phyloP scores from a whole-genome alignment of 2,113 vertebrate genomes.

The Hystrix cristata region DNA sequence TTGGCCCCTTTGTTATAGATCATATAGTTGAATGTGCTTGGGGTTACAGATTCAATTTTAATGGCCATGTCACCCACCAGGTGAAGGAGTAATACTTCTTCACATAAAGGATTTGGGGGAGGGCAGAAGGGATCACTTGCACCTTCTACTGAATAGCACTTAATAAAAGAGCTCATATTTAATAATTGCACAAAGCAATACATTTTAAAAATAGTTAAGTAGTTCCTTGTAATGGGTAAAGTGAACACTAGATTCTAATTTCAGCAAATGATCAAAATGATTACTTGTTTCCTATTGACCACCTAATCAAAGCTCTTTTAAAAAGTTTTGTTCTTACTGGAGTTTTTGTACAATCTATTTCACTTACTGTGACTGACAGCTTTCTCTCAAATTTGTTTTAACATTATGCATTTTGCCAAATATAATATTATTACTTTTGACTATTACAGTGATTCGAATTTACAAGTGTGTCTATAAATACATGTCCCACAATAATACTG shows the following conservation, averaged over 20 bases:
- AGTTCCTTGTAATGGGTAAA: not conserved
- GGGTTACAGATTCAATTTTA: not conserved
- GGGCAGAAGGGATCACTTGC: not conserved
- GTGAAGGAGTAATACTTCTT: not conserved
- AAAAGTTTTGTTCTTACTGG: not conserved
- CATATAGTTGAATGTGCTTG: not conserved
- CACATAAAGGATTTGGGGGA: not conserved
- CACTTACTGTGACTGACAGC: not conserved
- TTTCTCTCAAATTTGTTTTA: slow-evolving; percentile 40
- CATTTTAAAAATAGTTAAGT: not conserved
- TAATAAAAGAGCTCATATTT: not conserved
- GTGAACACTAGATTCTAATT: not conserved
- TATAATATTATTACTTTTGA: not conserved
- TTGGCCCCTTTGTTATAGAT: not conserved
- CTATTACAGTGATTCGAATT: not conserved
- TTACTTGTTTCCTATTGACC: not conserved
- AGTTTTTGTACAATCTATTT: not conserved
- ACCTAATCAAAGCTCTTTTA: slow-evolving; percentile 12
- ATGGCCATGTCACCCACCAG: not conserved
- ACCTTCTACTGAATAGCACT: not conserved
- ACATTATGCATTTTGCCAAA: not conserved
- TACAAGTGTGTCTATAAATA: not conserved
- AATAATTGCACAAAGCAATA: not conserved
- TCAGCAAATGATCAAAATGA: not conserved
- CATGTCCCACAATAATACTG: not conserved